phyloP scores from a whole-genome alignment of 1,140 invertebrate species.

The Camponotus pennsylvanicus region DNA sequence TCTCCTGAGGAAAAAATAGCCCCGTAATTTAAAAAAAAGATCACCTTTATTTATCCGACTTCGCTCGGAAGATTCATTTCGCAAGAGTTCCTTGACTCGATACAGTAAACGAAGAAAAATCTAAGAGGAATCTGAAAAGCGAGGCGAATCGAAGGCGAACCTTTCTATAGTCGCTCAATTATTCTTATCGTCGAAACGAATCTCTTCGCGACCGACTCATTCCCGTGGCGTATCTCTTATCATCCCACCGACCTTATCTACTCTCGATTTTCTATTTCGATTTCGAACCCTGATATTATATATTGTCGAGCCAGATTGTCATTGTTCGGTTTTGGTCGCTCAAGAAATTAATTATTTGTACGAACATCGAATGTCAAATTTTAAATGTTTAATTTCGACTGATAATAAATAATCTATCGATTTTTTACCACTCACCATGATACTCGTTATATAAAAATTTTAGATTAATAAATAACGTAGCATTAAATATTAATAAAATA shows the following conservation, averaged over 20 bases:
- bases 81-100: neutral
- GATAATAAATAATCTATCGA: neutral
- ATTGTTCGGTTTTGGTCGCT: neutral
- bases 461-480: neutral
- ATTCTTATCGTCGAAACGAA: conserved; percentile 42
- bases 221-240: neutral
- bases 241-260: neutral
- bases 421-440: neutral
- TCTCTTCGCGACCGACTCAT: conserved; percentile 25
- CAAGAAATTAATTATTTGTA: neutral
- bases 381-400: neutral
- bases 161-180: conserved; percentile 18
- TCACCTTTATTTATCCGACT: conserved; percentile 31
- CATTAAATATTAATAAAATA: neutral
- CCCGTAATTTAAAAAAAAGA: conserved; percentile 23
- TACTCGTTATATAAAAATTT: neutral
- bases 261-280: conserved; percentile 14
- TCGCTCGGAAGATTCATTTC: neutral
- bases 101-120: conserved; percentile 25
- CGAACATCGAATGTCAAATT: neutral
- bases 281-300: conserved; percentile 7
- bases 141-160: neutral
- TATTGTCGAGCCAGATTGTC: neutral
- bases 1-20: neutral
- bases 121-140: conserved; percentile 11